Evolutionary conservation across 2,797 vertebrate genomes (phyloP), one percentile per base, ranked within the genome.

Genomic region (Galagoides demidoff): DNA sequence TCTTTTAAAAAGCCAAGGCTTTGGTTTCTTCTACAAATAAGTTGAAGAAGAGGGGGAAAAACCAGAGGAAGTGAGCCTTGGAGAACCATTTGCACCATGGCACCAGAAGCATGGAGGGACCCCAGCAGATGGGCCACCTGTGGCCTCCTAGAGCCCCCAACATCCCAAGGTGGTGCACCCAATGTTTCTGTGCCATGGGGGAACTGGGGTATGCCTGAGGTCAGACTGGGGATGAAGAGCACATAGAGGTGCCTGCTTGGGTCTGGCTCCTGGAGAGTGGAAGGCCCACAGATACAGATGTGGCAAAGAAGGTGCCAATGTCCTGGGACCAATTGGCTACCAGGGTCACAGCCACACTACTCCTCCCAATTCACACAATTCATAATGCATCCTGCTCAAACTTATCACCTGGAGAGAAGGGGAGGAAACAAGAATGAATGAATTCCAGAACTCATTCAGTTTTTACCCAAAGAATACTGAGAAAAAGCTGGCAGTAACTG

Each of bases 21-120:
- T 89, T 78, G 31, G 22, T 37, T 94, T 89, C 45, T 93, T 92
- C 17, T 59, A n/a, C 52, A 85, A 76, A 45, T 85, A 85, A 45
- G 52, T 6, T 23, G n/a, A 79, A 94, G 23, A 2, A 7, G 16
- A 66, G 2, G 1, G 1, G 7, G 5, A 29, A 0, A 61, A 5
- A 9, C 6, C 13, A 76, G 23, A 5, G 43, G 22, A 37, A 82
- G 20, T 7, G 16, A 79, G 20, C 4, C 43, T 2, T 49, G 27
- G 34, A 78, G 86, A 85, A 57, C 45, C 22, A 20, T 0, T 1
- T 11, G 66, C 17, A 17, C 20, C 17, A 6, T 45, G 43, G 61
- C 39, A 10, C 23, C 52, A 52, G 68, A 74, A 45, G 4, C 3
- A 7, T 23, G 7, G 43, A 13, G 14, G 7, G 34, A 22, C 76